Base-by-base conservation (phyloP, 2,113 vertebrate genomes). In the Notothenia coriiceps region DNA sequence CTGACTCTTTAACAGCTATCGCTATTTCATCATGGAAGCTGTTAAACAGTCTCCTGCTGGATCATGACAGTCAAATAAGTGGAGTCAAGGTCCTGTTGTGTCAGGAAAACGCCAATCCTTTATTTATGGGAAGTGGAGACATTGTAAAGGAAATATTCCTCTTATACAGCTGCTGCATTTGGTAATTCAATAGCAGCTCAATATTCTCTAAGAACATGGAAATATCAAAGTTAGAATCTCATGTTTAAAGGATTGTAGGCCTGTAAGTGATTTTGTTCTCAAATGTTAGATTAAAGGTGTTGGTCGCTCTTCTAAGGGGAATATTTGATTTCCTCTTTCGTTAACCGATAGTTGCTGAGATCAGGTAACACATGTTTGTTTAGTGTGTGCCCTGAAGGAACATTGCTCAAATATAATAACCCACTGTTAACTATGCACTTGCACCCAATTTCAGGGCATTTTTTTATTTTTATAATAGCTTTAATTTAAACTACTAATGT, bases 1-100 rank as follows among this genome's bases (percentile, higher is more conserved):
- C 86, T 60, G 47, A 49, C 74, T 70, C 62, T 77, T 84, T 88
- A 88, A 77, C 75, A 83, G 77, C 69, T 73, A 62, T 66, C 46
- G 54, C 55, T 3, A 25, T 83, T 79, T 88, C 77, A 85, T 83
- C 71, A 82, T 6, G 33, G 40, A 80, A 82, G 46, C 80, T 76
- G 76, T 74, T 82, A 49, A 77, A 75, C 73, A 66, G 25, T 76
- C 83, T 79, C 29, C 79, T 70, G 80, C 76, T 72, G 79, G 79
- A 75, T 74, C 81, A 18, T 79, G 81, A 86, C 85, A 86, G 63
- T 62, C 55, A 77, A 87, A 87, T 77, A 72, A 79, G 80, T 80
- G 81, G 54, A 73, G 75, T 44, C 35, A 66, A 69, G 44, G 57
- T 71, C 71, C 83, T 52, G 80, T 66, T 71, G 78, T 6, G 11